Percentiles rank a stretch among this genome's conserved stretches.
Conservation (phyloP, 2,888 invertebrate species). For the Plagodis dolabraria region DNA sequence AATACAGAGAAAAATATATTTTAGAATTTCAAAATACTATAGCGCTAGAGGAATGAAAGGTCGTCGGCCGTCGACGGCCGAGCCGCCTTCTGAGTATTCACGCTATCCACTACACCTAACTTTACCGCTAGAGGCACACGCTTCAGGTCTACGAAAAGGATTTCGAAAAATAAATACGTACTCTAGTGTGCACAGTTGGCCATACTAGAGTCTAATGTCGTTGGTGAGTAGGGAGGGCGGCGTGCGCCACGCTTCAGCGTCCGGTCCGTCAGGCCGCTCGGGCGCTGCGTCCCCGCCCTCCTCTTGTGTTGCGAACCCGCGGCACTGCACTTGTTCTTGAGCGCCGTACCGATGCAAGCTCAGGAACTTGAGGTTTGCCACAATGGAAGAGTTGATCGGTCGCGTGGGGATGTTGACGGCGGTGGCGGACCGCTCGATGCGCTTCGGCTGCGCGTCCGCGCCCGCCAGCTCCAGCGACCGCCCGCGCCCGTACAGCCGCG, state of each 20-base stretch:
- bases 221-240: conserved; percentile 48
- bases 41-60: conserved; percentile 78
- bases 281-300: conserved; percentile 27
- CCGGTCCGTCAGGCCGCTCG: conserved; percentile 41
- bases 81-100: conserved; percentile 80
- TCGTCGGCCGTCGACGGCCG: conserved; percentile 53
- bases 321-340: conserved; percentile 58
- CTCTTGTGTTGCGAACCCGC: conserved; percentile 44
- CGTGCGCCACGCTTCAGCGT: conserved; percentile 41
- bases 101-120: conserved; percentile 58
- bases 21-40: conserved; percentile 63
- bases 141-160: conserved; percentile 73
- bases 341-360: conserved; percentile 78
- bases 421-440: conserved; percentile 75
- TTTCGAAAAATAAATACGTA: conserved; percentile 71
- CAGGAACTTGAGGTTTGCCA: conserved; percentile 74
- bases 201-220: conserved; percentile 66
- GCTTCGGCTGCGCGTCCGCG: conserved; percentile 53
- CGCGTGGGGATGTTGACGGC: conserved; percentile 68
- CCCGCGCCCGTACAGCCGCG: conserved; percentile 71
- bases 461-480: conserved; percentile 73
- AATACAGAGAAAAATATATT: conserved; percentile 49
- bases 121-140: conserved; percentile 67
- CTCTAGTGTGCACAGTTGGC: conserved; percentile 22
- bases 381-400: conserved; percentile 71